phyloP scores from a whole-genome alignment of 2,888 invertebrate genomes.

The Caenorhabditis sulstoni region DNA sequence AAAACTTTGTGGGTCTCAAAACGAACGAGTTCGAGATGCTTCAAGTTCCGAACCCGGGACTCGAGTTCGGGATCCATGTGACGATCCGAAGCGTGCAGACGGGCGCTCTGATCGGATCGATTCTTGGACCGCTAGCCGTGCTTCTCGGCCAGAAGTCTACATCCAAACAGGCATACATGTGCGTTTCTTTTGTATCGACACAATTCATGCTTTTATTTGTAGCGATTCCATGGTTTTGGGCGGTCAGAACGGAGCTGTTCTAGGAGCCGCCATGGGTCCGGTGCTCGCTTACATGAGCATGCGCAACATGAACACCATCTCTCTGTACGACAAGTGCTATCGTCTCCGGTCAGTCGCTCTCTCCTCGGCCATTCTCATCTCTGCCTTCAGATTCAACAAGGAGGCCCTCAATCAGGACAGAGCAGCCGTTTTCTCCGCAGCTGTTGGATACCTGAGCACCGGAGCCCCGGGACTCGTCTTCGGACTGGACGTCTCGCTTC shows the following conservation, averaged over 20 bases:
- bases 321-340: constrained; percentile 74
- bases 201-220: constrained; percentile 11
- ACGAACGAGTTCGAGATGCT: constrained; percentile 71
- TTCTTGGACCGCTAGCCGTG: constrained; percentile 62
- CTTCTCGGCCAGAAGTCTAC: constrained; percentile 6
- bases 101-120: constrained; percentile 70
- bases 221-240: constrained; percentile 68
- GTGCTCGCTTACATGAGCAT: constrained; percentile 68
- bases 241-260: constrained; percentile 65
- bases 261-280: constrained; percentile 70
- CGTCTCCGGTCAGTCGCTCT: constrained; percentile 62
- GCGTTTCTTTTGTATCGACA: constrained; percentile 10
- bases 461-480: constrained; percentile 71
- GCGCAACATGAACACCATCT: constrained; percentile 71
- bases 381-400: constrained; percentile 66
- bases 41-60: constrained; percentile 71
- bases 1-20: constrained; percentile 71
- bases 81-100: constrained; percentile 73
- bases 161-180: constrained; percentile 27
- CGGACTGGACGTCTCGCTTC: constrained; percentile 70
- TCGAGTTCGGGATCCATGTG: constrained; percentile 77
- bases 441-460: constrained; percentile 69
- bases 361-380: background rate
- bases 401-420: constrained; percentile 69
- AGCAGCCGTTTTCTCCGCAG: constrained; percentile 69